phyloP scores from a whole-genome alignment of 2,797 vertebrate species.

The Spondyliosoma cantharus region DNA sequence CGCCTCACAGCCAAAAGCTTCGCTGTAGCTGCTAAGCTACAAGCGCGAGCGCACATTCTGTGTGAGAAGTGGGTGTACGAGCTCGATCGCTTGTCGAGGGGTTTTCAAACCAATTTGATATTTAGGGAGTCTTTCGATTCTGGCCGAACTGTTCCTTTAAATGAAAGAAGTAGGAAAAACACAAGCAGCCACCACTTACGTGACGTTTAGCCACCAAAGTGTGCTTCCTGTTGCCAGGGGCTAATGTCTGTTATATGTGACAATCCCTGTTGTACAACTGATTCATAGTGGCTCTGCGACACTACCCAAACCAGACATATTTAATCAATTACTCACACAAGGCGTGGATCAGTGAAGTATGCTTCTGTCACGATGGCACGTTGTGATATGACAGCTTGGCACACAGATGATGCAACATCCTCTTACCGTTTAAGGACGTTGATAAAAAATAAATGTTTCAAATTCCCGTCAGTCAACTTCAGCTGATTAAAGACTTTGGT shows the following conservation, averaged over 20 bases:
- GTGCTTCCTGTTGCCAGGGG: background rate
- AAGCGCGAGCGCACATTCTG: too few species aligned
- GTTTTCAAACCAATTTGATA: too few species aligned
- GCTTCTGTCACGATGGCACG: slow-evolving; percentile 8
- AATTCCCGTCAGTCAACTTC: background rate
- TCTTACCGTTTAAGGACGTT: background rate
- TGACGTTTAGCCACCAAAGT: background rate
- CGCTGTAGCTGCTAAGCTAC: too few species aligned
- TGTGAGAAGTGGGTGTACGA: too few species aligned
- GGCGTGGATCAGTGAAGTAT: slow-evolving; percentile 42
- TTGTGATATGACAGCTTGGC: slow-evolving; percentile 29
- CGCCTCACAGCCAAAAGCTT: too few species aligned
- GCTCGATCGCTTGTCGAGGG: too few species aligned
- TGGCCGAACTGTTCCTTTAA: too few species aligned
- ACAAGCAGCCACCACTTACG: too few species aligned
- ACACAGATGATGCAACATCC: slow-evolving; percentile 38
- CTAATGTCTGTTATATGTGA: background rate
- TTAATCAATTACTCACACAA: slow-evolving; percentile 36
- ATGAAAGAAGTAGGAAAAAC: too few species aligned
- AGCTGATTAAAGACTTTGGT: background rate
- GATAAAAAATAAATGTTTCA: background rate
- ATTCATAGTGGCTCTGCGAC: slow-evolving; percentile 6
- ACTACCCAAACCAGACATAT: background rate
- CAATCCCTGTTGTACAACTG: background rate
- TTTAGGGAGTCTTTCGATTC: too few species aligned